Evolutionary conservation across 2,113 vertebrate genomes (phyloP).

Genomic region (Grantiella picta): DNA sequence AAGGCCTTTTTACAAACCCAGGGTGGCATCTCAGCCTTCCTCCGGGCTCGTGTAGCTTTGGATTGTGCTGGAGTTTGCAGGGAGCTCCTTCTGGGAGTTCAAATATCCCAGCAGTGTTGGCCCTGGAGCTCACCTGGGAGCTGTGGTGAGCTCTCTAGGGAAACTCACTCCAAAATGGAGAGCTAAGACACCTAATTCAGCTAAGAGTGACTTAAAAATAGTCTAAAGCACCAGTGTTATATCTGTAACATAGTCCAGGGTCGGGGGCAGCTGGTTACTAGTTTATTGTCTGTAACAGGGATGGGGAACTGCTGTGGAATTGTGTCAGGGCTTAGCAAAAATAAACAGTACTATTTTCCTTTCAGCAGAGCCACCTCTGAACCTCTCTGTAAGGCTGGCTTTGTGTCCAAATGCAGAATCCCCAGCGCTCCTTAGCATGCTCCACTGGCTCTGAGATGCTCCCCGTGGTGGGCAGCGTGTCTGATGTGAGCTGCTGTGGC

Average conservation of each 20-base stretch:
- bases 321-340: background rate
- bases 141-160: background rate
- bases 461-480: background rate
- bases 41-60: background rate
- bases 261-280: background rate
- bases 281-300: background rate
- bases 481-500: background rate
- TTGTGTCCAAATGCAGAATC: background rate
- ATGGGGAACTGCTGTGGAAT: background rate
- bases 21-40: background rate
- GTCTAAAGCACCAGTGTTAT: background rate
- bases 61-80: background rate
- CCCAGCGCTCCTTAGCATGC: fast-evolving
- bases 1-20: background rate
- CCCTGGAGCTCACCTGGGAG: background rate
- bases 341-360: background rate
- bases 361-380: background rate
- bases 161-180: background rate
- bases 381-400: background rate
- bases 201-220: background rate
- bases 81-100: background rate
- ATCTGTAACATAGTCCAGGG: background rate
- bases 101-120: background rate
- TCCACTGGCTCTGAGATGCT: background rate
- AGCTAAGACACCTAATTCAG: background rate